Base-by-base conservation (phyloP, 1,140 invertebrate genomes). In the Calosoma granatense region DNA sequence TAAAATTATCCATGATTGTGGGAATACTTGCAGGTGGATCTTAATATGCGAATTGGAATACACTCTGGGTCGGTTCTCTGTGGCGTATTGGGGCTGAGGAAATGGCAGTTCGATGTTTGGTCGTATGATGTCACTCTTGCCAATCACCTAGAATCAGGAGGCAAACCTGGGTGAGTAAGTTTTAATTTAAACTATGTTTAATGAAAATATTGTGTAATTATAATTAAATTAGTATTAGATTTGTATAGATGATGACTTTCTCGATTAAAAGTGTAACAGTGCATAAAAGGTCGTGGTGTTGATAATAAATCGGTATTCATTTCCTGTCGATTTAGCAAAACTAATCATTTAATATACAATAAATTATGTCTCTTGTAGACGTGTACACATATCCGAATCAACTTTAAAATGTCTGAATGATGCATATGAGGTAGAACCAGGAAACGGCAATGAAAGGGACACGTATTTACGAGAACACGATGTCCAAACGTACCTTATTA, bases 41-140 rank as follows among this genome's bases (percentile, higher is more conserved):
- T 95, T 51, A 90, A 96, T 72, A 98, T 98, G 94, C 78, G 93
- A 59, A 95, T 97, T 67, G 94, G 94, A 30, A 93, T 97, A 57
- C 93, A 97, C 74, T 94, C 92, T 58, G 94, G 94, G 0, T 90
- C 88, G 0, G 94, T 97, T 22, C 79, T 96, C 47, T 97, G 93
- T 70, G 94, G 94, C 2, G 92, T 97, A 30, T 79, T 97, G 12
- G 94, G 95, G 1, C 82, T 94, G 21, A 78, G 88, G 63, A 94
- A 96, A 71, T 98, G 94, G 90, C 94, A 97, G 73, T 98, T 98
- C 74, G 95, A 98, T 72, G 92, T 98, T 2, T 98, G 94, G 94
- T 96, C 92, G 9, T 92, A 96, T 73, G 96, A 98, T 74, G 95
- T 98, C 63, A 96, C 92, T 4, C 75, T 98, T 56, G 95, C 95